phyloP scores from a whole-genome alignment of 2,888 invertebrate genomes.

The Nymphalis polychloros region DNA sequence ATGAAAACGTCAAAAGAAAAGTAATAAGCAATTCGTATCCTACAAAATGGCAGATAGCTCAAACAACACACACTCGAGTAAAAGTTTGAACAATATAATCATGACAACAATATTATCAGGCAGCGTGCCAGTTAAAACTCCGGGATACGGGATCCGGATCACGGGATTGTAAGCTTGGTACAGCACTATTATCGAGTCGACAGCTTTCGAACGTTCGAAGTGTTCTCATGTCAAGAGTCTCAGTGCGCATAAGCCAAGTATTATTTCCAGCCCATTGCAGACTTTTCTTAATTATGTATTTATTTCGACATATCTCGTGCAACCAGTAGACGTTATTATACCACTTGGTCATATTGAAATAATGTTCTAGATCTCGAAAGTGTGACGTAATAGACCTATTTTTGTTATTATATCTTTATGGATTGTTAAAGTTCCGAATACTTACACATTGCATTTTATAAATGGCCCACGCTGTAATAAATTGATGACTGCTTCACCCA shows the following conservation, averaged over 20 bases:
- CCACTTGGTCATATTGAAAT: not conserved
- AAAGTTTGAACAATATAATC: slow-evolving; percentile 35
- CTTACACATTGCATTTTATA: not conserved
- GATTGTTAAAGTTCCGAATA: slow-evolving; percentile 2
- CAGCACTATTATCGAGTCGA: slow-evolving; percentile 44
- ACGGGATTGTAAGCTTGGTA: slow-evolving; percentile 12
- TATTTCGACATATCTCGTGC: slow-evolving; percentile 21
- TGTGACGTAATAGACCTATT: not conserved
- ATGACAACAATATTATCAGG: slow-evolving; percentile 28
- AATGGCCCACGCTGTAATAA: not conserved
- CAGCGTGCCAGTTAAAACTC: slow-evolving; percentile 32
- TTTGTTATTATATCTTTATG: slow-evolving; percentile 1
- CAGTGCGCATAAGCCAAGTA: slow-evolving; percentile 37
- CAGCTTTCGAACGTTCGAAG: slow-evolving; percentile 42
- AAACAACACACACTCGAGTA: slow-evolving; percentile 26
- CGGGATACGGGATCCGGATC: slow-evolving; percentile 33
- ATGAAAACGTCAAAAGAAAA: slow-evolving; percentile 24
- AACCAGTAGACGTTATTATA: slow-evolving; percentile 18
- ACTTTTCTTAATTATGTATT: slow-evolving; percentile 30
- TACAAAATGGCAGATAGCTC: slow-evolving; percentile 21
- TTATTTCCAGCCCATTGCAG: slow-evolving; percentile 40
- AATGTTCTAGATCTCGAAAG: not conserved
- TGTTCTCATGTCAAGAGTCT: slow-evolving; percentile 45
- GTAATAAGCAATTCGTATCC: slow-evolving; percentile 27
- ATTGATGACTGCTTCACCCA: not conserved